Evolutionary conservation across 2,113 vertebrate species (phyloP), one percentile per base, ranked within the genome.

Genomic region (Gallinago paraguaiae): DNA sequence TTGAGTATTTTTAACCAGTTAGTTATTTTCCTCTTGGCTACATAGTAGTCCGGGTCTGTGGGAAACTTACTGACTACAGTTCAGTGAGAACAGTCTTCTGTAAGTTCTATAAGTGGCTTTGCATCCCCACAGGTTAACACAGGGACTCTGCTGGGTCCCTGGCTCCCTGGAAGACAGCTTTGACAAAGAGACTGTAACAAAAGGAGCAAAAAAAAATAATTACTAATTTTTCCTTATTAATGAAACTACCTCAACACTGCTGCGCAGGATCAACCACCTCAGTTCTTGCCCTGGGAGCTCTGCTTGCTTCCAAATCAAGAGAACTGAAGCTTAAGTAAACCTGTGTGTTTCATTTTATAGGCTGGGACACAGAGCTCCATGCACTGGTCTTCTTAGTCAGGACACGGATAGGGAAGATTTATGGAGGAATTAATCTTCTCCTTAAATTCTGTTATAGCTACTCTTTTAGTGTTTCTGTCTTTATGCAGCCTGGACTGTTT

Each of bases 301-400:
- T 7, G 3, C 17, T 33, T 20, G 5, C 13, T 90, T 80, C 13
- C 25, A 56, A 8, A 28, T 3, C 45, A 13, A 6, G 23, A 51
- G 25, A 78, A 25, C 2, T 43, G 25, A 64, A 75, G 8, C 30
- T 80, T 59, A 56, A 23, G 18, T 6, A 71, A 30, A 43, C 3
- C 8, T n/a, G 3, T 1, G 0, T 14, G 8, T 13, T 82, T 68
- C 1, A 11, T 69, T 68, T 23, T 18, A 51, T 24, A 35, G 17
- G 1, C 11, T 45, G 35, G 22, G 11, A 1, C 8, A 39, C 2
- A 1, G 6, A 31, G 3, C 7, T 70, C 9, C 6, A 8, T 46
- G 31, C 7, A 35, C 7, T 43, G 2, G 10, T 67, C 15, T 4
- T 70, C 24, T 68, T 41, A 27, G 20, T 9, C 24, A 67, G 33